Evolutionary conservation across 2,888 invertebrate genomes (phyloP).

Genomic region (Trissolcus japonicus): DNA sequence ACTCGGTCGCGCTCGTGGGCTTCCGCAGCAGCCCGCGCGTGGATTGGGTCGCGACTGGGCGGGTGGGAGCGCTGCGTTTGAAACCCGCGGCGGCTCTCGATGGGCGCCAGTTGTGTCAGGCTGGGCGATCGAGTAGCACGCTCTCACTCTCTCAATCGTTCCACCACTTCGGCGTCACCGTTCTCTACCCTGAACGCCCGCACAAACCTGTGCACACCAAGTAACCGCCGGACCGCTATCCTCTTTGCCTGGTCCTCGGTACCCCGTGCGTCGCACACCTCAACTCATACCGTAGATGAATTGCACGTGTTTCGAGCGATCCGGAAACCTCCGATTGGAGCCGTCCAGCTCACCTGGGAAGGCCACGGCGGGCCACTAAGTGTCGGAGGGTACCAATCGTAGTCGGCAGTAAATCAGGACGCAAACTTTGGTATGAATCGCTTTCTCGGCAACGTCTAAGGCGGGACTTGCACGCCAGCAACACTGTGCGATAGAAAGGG

Average conservation of each 20-base stretch:
- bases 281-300: constrained; percentile 24
- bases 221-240: not conserved
- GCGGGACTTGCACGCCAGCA: not conserved
- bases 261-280: not conserved
- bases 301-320: constrained; percentile 25
- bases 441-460: not conserved
- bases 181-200: constrained; percentile 54
- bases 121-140: constrained; percentile 76
- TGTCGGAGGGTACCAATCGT: no score
- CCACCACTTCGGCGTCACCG: constrained; percentile 70
- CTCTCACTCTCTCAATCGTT: constrained; percentile 70
- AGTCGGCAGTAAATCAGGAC: no score
- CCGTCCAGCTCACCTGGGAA: no score
- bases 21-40: constrained; percentile 57
- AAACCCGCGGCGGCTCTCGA: constrained; percentile 66
- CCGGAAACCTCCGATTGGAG: not conserved
- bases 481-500: constrained; percentile 1
- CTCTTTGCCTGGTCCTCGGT: not conserved
- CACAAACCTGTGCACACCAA: constrained; percentile 25
- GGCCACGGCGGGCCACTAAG: no score
- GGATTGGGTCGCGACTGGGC: constrained; percentile 64
- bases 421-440: no score
- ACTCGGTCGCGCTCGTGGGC: constrained; percentile 56
- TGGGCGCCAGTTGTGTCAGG: constrained; percentile 75
- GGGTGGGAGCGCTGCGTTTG: constrained; percentile 65